Base-by-base conservation (phyloP, 2,113 vertebrate species). In the Conger conger region DNA sequence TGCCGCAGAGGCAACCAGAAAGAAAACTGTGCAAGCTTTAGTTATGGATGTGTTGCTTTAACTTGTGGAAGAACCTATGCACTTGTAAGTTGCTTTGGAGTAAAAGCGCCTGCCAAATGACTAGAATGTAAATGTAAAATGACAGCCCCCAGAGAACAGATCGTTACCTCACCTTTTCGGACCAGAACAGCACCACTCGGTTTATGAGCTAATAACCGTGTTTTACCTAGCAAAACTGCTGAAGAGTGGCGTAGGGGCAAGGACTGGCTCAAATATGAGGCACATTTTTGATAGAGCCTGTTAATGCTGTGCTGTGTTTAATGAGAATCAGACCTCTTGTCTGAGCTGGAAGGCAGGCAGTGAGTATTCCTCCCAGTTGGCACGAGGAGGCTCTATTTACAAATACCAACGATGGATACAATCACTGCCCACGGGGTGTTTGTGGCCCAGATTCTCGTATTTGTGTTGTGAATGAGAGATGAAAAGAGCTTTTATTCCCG, bases 381-480 rank as follows among this genome's bases (percentile, higher is more conserved):
- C 84, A 91, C 76, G 86, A 90, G 89, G 90, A 93, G 92, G 86
- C 89, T 87, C 81, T 93, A 94, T 95, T 95, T 94, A 95, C 93
- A 93, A 93, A 93, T 91, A 92, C 84, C 86, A 88, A 85, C 73
- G 80, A 76, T 83, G 87, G 86, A 81, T 93, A 93, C 91, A 89
- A 93, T 94, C 88, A 80, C 81, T 83, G 89, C 93, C 93, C 92
- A 87, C 83, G 35, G 89, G 93, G 93, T 90, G 79, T 93, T 92
- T 92, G 90, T 94, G 95, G 92, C 95, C 94, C 94, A 95, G 80
- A 93, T 93, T 91, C 84, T 87, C 86, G 90, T 87, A 50, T 88
- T 63, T 63, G 86, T 84, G 89, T 89, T 81, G 89, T 90, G 90
- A 89, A 85, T 33, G 79, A 84, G 40, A 90, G 92, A 92, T 13